Evolutionary conservation across 2,113 vertebrate species (phyloP).

Genomic region (Aldabrachelys gigantea): DNA sequence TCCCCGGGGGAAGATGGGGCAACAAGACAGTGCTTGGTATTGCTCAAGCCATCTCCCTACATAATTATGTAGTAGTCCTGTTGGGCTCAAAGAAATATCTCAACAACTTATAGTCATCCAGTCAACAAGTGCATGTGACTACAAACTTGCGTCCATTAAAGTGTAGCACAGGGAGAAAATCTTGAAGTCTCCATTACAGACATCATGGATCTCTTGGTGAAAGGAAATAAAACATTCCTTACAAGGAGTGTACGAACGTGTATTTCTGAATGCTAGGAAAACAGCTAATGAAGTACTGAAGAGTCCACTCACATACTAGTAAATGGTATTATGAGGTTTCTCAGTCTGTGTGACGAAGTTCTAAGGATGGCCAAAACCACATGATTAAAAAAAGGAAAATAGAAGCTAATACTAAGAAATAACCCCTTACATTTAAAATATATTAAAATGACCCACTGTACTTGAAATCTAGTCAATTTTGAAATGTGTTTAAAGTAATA

Average conservation of each 20-base stretch:
- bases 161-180: background rate
- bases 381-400: background rate
- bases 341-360: background rate
- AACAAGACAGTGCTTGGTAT: background rate
- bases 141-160: background rate
- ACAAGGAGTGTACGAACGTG: background rate
- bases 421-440: background rate
- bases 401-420: background rate
- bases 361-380: background rate
- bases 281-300: background rate
- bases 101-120: background rate
- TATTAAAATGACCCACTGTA: background rate
- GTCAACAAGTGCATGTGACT: background rate
- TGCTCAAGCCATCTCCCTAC: background rate
- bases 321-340: background rate
- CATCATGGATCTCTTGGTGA: background rate
- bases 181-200: fast-evolving
- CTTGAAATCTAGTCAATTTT: background rate
- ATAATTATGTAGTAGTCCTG: background rate
- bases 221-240: background rate
- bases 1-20: background rate
- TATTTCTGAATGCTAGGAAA: background rate
- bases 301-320: background rate
- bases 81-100: background rate
- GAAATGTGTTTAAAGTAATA: background rate